phyloP scores from a whole-genome alignment of 2,797 vertebrate species.

The Pitangus sulphuratus region DNA sequence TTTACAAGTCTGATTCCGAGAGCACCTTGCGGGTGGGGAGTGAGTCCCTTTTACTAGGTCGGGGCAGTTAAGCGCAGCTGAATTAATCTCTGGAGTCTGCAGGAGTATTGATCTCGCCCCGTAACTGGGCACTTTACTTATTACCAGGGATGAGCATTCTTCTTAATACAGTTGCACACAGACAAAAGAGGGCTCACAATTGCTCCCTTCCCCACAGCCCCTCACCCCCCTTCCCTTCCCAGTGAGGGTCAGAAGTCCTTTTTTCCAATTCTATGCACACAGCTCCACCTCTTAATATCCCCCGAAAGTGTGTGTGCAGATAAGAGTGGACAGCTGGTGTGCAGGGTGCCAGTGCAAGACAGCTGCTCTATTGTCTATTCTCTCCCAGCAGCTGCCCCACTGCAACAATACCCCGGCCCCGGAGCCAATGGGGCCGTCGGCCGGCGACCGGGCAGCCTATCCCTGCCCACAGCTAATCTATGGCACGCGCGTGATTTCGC shows the following conservation, averaged over 20 bases:
- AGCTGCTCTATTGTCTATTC: conserved; percentile 99
- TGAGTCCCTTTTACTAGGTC: conserved; percentile 9
- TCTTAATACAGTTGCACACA: conserved; percentile 89
- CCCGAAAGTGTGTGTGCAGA: conserved; percentile 85
- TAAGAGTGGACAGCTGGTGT: conserved; percentile 99
- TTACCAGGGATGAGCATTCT: conserved; percentile 84
- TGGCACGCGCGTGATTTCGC: conserved; percentile 94
- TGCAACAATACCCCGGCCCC: conserved; percentile 90
- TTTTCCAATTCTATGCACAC: conserved; percentile 84
- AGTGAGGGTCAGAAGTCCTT: conserved; percentile 98
- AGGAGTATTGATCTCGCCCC: conserved; percentile 69
- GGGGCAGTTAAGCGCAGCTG: conserved; percentile 47
- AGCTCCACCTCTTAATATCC: conserved; percentile 88
- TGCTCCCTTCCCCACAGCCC: conserved; percentile 73
- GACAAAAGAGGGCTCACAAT: conserved; percentile 93
- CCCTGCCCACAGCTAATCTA: conserved; percentile 90
- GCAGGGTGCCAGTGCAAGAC: conserved; percentile 97
- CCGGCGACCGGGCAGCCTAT: conserved; percentile 85
- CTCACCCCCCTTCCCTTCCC: conserved; percentile 86
- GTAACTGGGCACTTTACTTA: conserved; percentile 76
- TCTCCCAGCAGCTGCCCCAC: conserved; percentile 98
- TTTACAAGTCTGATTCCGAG: not conserved
- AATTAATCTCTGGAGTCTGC: conserved; percentile 67
- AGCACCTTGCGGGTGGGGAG: not conserved
- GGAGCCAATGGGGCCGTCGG: conserved; percentile 84